These are phyloP conservation scores for Petrocephalus zakoni DNA, from an alignment of 2,113 vertebrate genomes.

Conservation along the genomic window DNA sequence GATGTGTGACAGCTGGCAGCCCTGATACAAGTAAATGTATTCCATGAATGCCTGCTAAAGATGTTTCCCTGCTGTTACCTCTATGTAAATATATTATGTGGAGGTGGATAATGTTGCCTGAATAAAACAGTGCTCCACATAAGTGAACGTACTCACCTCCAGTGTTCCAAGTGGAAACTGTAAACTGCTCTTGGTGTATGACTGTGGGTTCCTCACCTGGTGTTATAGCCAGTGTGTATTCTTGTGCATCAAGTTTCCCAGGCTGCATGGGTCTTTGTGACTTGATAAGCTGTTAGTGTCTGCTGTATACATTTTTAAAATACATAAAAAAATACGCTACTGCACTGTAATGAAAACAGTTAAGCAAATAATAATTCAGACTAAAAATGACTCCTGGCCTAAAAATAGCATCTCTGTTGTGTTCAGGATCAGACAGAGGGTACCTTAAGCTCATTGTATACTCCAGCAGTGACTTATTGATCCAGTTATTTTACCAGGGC, in stretches of 20 bases:
- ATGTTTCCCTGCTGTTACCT: not conserved
- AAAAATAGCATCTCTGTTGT: not conserved
- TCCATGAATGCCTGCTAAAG: not conserved
- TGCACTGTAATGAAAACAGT: not conserved
- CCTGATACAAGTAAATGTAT: not conserved
- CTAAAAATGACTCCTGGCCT: not conserved
- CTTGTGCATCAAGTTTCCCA: too few species aligned
- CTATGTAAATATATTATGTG: not conserved
- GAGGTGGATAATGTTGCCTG: not conserved
- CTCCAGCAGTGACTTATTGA: constrained; percentile 10
- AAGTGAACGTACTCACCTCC: not conserved
- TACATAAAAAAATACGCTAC: not conserved
- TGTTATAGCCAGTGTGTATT: too few species aligned
- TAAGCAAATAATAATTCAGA: not conserved
- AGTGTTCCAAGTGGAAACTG: not conserved
- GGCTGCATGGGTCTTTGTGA: too few species aligned
- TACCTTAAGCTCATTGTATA: not conserved
- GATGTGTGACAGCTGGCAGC: too few species aligned
- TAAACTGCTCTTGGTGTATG: not conserved
- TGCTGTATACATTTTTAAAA: not conserved
- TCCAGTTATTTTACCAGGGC: constrained; percentile 1
- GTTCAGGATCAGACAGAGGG: not conserved
- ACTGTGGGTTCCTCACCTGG: not conserved
- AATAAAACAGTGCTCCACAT: not conserved
- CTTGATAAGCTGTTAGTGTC: not conserved